Evolutionary conservation across 2,797 vertebrate species (phyloP).

Genomic region (Silurus aristotelis): DNA sequence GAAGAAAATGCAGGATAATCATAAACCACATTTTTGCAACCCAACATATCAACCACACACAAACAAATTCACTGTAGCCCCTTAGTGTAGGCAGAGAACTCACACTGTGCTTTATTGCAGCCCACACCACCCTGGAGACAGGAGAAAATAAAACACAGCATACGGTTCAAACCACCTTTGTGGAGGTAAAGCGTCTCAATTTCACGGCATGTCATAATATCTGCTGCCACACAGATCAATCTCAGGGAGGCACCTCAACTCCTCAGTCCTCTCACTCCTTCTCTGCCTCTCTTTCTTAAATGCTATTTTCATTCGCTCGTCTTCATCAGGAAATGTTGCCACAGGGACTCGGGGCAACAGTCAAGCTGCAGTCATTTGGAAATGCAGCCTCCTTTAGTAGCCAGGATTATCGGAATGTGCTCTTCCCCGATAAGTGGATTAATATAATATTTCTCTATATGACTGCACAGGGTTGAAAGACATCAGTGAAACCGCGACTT

Average conservation of each 20-base stretch:
- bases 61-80: conserved; percentile 14
- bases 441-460: conserved; percentile 63
- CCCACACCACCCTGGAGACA: conserved; percentile 43
- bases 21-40: conserved; percentile 2
- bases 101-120: conserved; percentile 36
- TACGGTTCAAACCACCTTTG: conserved; percentile 44
- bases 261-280: neutral
- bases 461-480: conserved; percentile 55
- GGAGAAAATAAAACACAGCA: conserved; percentile 33
- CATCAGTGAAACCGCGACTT: conserved; percentile 55
- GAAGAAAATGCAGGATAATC: neutral
- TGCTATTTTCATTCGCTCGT: conserved; percentile 19
- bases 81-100: conserved; percentile 38
- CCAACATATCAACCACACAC: conserved; percentile 33
- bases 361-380: conserved; percentile 46
- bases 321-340: conserved; percentile 39
- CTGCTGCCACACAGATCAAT: conserved; percentile 36
- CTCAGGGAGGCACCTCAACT: conserved; percentile 38
- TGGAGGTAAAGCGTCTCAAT: conserved; percentile 47
- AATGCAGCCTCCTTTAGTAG: conserved; percentile 56
- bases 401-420: conserved; percentile 63
- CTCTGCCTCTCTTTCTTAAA: conserved; percentile 5
- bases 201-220: conserved; percentile 49
- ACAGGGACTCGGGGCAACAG: conserved; percentile 44
- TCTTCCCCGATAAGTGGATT: conserved; percentile 65